phyloP scores from a whole-genome alignment of 2,888 invertebrate genomes.

The Meteorus cinctellus region DNA sequence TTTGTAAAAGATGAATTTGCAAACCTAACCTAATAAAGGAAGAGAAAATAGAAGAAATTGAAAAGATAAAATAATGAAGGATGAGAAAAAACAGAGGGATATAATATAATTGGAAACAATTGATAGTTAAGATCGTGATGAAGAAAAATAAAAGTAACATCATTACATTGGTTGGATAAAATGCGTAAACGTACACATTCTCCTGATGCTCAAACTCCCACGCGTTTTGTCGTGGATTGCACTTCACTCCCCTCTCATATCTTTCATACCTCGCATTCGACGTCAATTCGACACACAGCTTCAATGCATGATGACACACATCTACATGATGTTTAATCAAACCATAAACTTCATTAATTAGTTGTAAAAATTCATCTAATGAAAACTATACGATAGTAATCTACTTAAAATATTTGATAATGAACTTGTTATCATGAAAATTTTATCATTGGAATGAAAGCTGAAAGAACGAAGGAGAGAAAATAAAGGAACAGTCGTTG shows the following conservation, averaged over 20 bases:
- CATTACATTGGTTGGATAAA: slow-evolving; percentile 25
- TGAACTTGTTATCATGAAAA: not conserved
- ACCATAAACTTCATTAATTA: slow-evolving; percentile 1
- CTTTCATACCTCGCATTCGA: slow-evolving; percentile 32
- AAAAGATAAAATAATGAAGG: not conserved
- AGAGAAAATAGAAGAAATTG: not conserved
- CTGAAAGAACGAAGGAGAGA: not conserved
- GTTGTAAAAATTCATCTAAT: not conserved
- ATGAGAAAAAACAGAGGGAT: not conserved
- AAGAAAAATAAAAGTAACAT: slow-evolving; percentile 12
- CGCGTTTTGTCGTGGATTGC: slow-evolving; percentile 54
- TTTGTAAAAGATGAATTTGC: not conserved
- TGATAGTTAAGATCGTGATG: not conserved
- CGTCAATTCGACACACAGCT: slow-evolving; percentile 16
- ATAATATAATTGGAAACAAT: not conserved
- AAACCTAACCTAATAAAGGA: not conserved
- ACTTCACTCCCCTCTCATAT: slow-evolving; percentile 36
- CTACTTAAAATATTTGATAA: not conserved
- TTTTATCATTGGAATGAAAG: not conserved
- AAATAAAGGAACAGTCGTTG: not conserved
- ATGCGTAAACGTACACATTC: slow-evolving; percentile 35
- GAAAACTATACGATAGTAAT: not conserved
- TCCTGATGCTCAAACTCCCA: slow-evolving; percentile 57
- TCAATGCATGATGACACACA: slow-evolving; percentile 15
- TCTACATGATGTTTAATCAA: slow-evolving; percentile 32